Base-by-base conservation (phyloP, 2,113 vertebrate genomes). In the Machaerirhynchus nigripectus region DNA sequence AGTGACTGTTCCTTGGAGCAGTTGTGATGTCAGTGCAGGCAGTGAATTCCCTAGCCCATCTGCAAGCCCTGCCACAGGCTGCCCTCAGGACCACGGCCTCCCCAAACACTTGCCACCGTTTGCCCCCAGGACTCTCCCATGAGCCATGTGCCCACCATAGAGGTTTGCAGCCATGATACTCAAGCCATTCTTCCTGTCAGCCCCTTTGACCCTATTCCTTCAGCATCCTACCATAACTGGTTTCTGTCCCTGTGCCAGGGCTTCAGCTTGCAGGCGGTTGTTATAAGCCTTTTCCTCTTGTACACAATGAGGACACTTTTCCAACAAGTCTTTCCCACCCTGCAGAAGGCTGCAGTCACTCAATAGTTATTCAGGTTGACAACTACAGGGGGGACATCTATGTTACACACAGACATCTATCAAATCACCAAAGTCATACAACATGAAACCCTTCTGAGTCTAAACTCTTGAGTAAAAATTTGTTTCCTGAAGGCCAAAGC, bases 401-500 rank as follows among this genome's bases (percentile, higher is more conserved):
- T 55, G 31, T 78, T 40, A 81, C 42, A 49, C 7, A 13, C 1
- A 81, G 60, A 21, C 13, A 63, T 35, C 26, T 67, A 59, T 67
- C 61, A 68, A 79, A 67, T 52, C 14, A 35, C 35, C 14, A 18
- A 87, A 84, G 47, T 61, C 75, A 90, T 39, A 82, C 13, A 33
- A 87, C 44, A 90, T 40, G 0, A 87, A 93, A 47, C 11, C 33
- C 3, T 67, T 83, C 24, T 19, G 21, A 42, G 21, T 24, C 68
- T 27, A 68, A 85, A 92, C 21, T 83, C 73, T 40, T 13, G 20
- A 70, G 64, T 50, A 64, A 87, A 92, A 44, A 28, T 5, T 0
- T 65, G 14, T 60, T 83, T 97, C 35, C 76, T 47, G 71, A 81
- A 75, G 33, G 47, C 35, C 46, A 77, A 73, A 86, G 80, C n/a